Percentiles rank a stretch among this genome's conserved stretches.
phyloP scores from a whole-genome alignment of 2,797 vertebrate species.

The Enteromius unitaeniatus region DNA sequence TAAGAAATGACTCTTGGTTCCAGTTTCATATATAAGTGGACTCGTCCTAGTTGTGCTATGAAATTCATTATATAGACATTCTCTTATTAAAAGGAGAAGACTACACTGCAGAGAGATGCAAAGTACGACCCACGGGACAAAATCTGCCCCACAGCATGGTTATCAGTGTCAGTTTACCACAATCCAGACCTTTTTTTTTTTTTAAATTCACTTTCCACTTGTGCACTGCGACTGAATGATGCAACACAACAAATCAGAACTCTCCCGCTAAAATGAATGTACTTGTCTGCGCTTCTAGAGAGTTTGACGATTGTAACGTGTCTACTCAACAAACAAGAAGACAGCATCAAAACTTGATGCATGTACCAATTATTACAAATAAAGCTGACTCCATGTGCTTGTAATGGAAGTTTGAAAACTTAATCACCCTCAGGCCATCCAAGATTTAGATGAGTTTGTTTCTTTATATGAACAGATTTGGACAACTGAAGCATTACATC shows the following conservation, averaged over 20 bases:
- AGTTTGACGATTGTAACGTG: neutral
- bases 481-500: neutral
- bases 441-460: neutral
- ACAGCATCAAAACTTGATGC: neutral
- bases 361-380: neutral
- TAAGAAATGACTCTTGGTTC: neutral
- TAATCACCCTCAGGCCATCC: neutral
- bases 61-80: slow-evolving; percentile 25
- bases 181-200: neutral
- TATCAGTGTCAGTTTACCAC: slow-evolving; percentile 7
- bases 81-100: slow-evolving; percentile 18
- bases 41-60: neutral
- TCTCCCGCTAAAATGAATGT: neutral
- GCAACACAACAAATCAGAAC: neutral
- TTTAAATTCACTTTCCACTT: neutral
- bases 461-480: neutral
- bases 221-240: neutral
- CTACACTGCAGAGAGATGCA: neutral
- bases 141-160: neutral
- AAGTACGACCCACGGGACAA: neutral
- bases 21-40: slow-evolving; percentile 13
- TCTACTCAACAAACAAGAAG: neutral
- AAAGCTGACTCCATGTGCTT: neutral
- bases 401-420: neutral
- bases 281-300: neutral